Evolutionary conservation across 1,140 invertebrate genomes (phyloP), one percentile per base, ranked within the genome.

Genomic region (Chrysopa pallens): DNA sequence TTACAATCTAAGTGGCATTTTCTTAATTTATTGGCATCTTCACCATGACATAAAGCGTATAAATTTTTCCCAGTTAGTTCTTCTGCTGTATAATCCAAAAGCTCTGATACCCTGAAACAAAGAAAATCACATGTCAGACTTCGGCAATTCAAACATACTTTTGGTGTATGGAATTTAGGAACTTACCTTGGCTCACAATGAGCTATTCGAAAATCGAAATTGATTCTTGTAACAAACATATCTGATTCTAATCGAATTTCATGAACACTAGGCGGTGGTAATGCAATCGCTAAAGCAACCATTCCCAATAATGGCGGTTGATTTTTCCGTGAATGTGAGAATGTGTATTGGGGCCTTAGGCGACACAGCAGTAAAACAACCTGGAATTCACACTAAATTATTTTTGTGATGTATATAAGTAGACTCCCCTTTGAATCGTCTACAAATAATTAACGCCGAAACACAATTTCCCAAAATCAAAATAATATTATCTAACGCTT

Each of bases 151-250:
- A 4, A 35, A 12, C 28, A 42, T 36, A 33, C 28, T 27, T 29
- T 9, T 40, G 14, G 2, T 29, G 11, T 11, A 41, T 14, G 8
- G 29, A 11, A 3, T 29, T 8, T 15, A 35, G 13, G 8, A 12
- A 61, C 67, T 71, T 69, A 93, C 90, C 82, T 87, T 51, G 91
- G 91, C 63, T 97, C 93, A 59, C 91, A 96, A 61, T 96, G 92
- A 39, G 88, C 84, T 70, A 98, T 85, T 66, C 83, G 78, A 62
- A 97, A 92, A 63, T 97, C 88, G 51, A 96, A 92, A 57, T 82
- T 91, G 47, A 96, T 84, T 52, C 91, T 76, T 35, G 88, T 95
- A 49, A 96, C 91, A 63, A 98, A 96, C 83, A 94, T 94, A 56
- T 95, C 91, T 23, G 82, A 78, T 63, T 96, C 92, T 42, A 98